Base-by-base conservation (phyloP, 2,113 vertebrate species). In the Meriones unguiculatus region DNA sequence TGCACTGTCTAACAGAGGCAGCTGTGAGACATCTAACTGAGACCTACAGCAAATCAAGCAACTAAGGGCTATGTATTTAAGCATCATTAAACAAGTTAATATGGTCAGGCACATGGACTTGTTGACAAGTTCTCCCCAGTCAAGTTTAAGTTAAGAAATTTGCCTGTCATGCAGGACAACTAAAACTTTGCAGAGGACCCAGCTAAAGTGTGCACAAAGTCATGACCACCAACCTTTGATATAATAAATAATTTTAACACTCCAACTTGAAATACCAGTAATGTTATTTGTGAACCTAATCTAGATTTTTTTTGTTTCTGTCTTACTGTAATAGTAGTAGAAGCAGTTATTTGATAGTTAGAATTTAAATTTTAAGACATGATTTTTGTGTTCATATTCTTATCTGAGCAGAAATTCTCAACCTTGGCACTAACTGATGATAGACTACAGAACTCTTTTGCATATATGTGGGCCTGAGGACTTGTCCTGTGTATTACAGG, bases 341-440 rank as follows among this genome's bases (percentile, higher is more conserved):
- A 41, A 24, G 46, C 5, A 5, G 57, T 89, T 28, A 0, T 89
- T 1, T 4, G 69, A 91, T 17, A 77, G 81, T 59, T 70, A 92
- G 30, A 93, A 90, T 78, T 93, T 93, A 91, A 76, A 93, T 2
- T 94, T 93, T 89, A 95, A 91, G 73, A 78, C 87, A 69, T 73
- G 77, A 95, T 87, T 97, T 46, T 35, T 96, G 77, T 70, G 86
- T 96, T 95, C 38, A 73, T 97, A 95, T 82, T 52, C 93, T 87
- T 86, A 95, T 82, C 96, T 95, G 25, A 85, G 70, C 5, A 89
- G 4, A 25, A 86, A 82, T 90, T 89, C 13, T 62, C 73, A 86
- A 28, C 7, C 2, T 41, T 89, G 62, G 7, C 28, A 75, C 13
- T 62, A 46, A 46, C 5, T 46, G 46, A 46, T 46, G 46, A 46